Percentiles rank a stretch among this genome's conserved stretches.
Evolutionary conservation across 2,888 invertebrate species (phyloP).

Genomic region (Hyppa rectilinea): DNA sequence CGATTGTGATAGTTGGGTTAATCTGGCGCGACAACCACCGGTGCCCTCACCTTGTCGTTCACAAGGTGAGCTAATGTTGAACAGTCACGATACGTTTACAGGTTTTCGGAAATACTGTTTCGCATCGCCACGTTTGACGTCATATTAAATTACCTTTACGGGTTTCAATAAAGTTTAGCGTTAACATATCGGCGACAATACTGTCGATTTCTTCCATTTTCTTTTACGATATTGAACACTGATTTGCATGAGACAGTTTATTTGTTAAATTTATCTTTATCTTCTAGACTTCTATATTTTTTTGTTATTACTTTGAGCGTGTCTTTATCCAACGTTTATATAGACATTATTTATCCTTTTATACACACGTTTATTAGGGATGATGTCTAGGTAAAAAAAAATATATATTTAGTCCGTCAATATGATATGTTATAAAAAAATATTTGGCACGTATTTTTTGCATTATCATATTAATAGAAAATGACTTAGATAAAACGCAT

Average conservation of each 20-base stretch:
- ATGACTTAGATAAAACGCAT: no score
- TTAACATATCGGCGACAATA: conserved; percentile 21
- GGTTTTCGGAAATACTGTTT: conserved; percentile 38
- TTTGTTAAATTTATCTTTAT: not conserved
- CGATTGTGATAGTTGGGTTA: conserved; percentile 57
- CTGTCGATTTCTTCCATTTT: conserved; percentile 10
- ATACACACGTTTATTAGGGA: no score
- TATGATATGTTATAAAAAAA: no score
- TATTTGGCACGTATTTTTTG: no score
- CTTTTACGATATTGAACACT: conserved; percentile 11
- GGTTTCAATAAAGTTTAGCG: conserved; percentile 32
- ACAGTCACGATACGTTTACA: conserved; percentile 69
- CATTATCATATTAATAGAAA: no score
- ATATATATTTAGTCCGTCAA: no score
- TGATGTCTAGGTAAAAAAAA: no score
- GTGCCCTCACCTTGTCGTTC: conserved; percentile 54
- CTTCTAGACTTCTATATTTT: no score
- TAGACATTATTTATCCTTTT: not conserved
- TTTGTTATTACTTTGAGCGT: no score
- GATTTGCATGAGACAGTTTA: not conserved
- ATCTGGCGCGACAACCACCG: conserved; percentile 59
- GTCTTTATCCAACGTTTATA: no score
- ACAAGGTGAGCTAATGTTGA: conserved; percentile 62
- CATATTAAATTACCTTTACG: conserved; percentile 34
- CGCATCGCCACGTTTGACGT: conserved; percentile 41